Conservation (phyloP, 2,888 invertebrate species). For the Stramonita haemastoma region DNA sequence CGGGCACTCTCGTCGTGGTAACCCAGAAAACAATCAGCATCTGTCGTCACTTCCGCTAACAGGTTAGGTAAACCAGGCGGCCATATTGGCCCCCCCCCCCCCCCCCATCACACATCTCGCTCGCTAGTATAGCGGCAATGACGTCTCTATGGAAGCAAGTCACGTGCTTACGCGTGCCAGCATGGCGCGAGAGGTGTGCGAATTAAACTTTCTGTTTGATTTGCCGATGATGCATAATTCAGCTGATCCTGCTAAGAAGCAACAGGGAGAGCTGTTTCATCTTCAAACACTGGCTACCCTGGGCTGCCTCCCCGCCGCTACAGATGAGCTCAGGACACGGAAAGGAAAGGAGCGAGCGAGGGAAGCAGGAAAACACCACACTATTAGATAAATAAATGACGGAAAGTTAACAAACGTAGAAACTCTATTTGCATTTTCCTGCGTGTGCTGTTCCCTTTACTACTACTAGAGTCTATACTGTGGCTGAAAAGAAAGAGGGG, state of each 20-base stretch:
- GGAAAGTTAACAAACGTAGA: conserved; percentile 9
- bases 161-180: not conserved
- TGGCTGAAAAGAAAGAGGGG: too few species aligned
- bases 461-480: too few species aligned
- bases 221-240: conserved; percentile 40
- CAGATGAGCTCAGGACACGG: conserved; percentile 12
- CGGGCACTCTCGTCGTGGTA: not conserved
- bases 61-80: not conserved
- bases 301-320: not conserved
- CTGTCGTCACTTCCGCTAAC: not conserved
- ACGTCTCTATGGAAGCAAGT: not conserved
- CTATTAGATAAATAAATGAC: conserved; percentile 16
- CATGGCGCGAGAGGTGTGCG: not conserved
- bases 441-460: not conserved
- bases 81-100: not conserved
- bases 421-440: not conserved
- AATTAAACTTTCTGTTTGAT: conserved; percentile 41
- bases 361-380: not conserved
- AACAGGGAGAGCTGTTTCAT: conserved; percentile 37
- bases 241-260: conserved; percentile 24
- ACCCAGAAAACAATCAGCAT: not conserved
- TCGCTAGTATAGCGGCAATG: too few species aligned
- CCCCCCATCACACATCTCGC: too few species aligned
- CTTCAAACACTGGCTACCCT: conserved; percentile 37
- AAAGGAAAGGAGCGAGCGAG: not conserved